Conservation (phyloP, 2,113 vertebrate genomes). For the Rallus limicola region DNA sequence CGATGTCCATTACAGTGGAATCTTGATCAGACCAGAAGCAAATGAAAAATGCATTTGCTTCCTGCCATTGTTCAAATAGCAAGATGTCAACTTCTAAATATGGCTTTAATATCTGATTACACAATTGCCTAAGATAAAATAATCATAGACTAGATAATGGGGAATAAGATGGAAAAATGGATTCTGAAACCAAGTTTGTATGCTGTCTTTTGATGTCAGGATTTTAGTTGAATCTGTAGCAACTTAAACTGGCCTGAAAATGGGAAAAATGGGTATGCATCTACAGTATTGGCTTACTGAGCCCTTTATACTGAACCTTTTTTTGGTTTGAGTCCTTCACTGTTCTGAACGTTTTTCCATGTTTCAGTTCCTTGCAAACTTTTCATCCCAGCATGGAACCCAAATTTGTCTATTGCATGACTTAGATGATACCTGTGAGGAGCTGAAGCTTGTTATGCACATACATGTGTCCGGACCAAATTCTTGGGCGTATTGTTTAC, state of each 20-base stretch:
- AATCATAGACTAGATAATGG: not conserved
- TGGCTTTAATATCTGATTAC: not conserved
- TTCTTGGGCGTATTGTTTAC: not conserved
- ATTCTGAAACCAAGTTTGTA: not conserved
- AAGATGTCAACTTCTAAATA: not conserved
- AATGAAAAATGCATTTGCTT: not conserved
- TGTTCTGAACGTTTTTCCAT: not conserved
- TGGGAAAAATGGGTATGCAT: not conserved
- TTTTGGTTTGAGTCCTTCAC: not conserved
- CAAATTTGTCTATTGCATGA: not conserved
- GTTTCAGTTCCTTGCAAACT: not conserved
- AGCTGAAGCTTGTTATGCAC: not conserved
- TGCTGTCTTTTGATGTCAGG: not conserved
- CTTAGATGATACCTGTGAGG: not conserved
- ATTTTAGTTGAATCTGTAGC: not conserved
- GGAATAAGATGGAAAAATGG: not conserved
- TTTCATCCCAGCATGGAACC: not conserved
- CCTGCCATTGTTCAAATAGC: not conserved
- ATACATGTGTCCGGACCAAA: not conserved
- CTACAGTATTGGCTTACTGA: not conserved
- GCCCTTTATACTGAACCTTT: not conserved
- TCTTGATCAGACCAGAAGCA: not conserved
- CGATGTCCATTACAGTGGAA: not conserved
- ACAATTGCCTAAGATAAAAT: not conserved
- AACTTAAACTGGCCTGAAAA: not conserved